Evolutionary conservation across 2,113 vertebrate species (phyloP), one percentile per base, ranked within the genome.

Genomic region (Parotia lawesii): DNA sequence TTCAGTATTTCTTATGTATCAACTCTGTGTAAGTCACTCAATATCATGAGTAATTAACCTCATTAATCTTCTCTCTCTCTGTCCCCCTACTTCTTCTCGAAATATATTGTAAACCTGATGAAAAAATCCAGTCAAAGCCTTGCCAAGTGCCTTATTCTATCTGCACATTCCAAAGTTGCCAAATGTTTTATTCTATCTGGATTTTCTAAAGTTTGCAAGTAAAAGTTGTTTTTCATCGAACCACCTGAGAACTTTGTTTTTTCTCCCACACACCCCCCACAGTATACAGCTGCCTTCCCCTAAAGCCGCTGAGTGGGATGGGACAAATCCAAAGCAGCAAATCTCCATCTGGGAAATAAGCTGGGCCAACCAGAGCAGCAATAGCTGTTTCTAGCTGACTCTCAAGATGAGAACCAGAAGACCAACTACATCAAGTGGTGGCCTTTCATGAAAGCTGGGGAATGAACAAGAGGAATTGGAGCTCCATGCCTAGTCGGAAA

Each of bases 231-330:
- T 66, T 31, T 29, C 28, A 21, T 7, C 45, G 20, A 51, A n/a
- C 10, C 1, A 20, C 2, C 13, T n/a, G 23, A 38, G n/a, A 89
- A 45, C 24, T 58, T 45, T 14, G 7, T 19, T 37, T 37, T 51
- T 60, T n/a, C 33, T 73, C 18, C 33, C 19, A 24, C 3, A 23
- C 9, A 3, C 5, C 2, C 6, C 5, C 25, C 17, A 12, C 10
- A 23, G 22, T 13, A 37, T 44, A 27, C 10, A 57, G 8, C 27
- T 33, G 50, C 2, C 18, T 80, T 33, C 27, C 27, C 10, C 27
- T 51, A 17, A 37, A 51, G 22, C 27, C 22, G 27, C 33, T 22
- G 8, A 1, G 3, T 25, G 12, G 27, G 12, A 73, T 0, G 1
- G 33, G 18, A 24, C 18, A 58, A 31, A 44, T 40, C 17, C 45